Conservation (phyloP, 2,797 vertebrate genomes). For the Emydoidea blandingii region DNA sequence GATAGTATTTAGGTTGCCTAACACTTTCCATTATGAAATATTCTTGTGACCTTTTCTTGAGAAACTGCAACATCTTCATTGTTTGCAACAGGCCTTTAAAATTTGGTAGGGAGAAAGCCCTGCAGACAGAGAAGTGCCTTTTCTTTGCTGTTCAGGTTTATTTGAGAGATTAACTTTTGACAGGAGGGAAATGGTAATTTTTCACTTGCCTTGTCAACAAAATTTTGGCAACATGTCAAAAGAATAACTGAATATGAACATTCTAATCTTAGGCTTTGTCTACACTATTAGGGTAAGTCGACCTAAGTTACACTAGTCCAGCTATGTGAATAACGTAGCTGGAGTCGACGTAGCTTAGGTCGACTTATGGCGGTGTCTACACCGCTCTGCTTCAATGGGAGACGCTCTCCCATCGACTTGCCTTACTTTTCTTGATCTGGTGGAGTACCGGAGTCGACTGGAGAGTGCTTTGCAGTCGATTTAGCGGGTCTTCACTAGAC, state of each 20-base stretch:
- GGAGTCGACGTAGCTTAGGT: too few species aligned
- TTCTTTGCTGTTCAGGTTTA: constrained; percentile 17
- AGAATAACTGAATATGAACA: background rate
- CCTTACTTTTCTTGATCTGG: too few species aligned
- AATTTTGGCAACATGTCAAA: constrained; percentile 11
- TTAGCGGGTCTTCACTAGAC: too few species aligned
- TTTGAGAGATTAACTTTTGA: constrained; percentile 5
- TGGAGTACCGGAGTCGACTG: too few species aligned
- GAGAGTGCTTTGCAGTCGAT: too few species aligned
- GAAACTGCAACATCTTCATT: background rate
- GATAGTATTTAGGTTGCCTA: background rate
- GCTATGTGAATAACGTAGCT: too few species aligned
- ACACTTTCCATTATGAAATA: background rate
- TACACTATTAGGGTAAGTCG: too few species aligned
- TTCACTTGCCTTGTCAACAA: background rate
- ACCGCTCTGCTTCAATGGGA: too few species aligned
- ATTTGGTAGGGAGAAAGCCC: background rate
- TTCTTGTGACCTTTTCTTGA: background rate
- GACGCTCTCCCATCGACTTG: too few species aligned
- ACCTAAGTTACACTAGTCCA: too few species aligned
- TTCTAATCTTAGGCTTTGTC: background rate
- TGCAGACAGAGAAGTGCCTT: background rate
- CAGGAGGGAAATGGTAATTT: background rate
- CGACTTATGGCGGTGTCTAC: too few species aligned
- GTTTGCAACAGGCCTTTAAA: background rate